Evolutionary conservation across 2,113 vertebrate species (phyloP).

Genomic region (Marmota flaviventris): DNA sequence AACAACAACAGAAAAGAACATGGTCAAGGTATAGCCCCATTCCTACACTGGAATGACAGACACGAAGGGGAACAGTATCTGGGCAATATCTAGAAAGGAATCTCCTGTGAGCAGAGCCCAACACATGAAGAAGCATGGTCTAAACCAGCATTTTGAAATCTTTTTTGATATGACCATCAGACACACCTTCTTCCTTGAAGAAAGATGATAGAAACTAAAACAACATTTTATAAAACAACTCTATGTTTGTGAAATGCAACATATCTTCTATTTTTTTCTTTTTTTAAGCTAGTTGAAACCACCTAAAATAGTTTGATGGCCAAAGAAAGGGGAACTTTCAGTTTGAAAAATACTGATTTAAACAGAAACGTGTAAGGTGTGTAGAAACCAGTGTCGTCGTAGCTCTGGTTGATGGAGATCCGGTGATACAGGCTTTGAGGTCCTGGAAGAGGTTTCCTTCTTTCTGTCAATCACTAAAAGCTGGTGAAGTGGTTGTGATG

Average conservation of each 20-base stretch:
- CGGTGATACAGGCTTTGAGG: not conserved
- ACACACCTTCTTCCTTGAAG: slow-evolving; percentile 13
- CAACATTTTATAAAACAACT: slow-evolving; percentile 42
- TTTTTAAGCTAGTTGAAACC: not conserved
- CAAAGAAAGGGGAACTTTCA: not conserved
- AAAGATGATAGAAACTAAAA: not conserved
- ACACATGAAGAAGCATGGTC: not conserved
- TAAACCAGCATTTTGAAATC: not conserved
- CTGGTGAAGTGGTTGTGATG: not conserved
- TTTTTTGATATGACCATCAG: not conserved
- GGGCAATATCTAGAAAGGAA: not conserved
- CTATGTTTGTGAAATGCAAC: not conserved
- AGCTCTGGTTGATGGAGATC: not conserved
- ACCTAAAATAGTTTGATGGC: not conserved
- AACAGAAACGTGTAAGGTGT: not conserved
- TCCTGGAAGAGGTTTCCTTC: not conserved
- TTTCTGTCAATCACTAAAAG: not conserved
- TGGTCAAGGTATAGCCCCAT: not conserved
- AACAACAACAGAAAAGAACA: not conserved
- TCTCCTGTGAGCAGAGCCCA: not conserved
- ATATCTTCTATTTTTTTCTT: not conserved
- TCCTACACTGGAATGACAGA: not conserved
- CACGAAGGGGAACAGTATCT: not conserved
- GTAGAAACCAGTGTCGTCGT: not conserved
- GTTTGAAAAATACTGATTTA: slow-evolving; percentile 32